Base-by-base conservation (phyloP, 1,140 invertebrate species). In the Drosophila lowei region DNA sequence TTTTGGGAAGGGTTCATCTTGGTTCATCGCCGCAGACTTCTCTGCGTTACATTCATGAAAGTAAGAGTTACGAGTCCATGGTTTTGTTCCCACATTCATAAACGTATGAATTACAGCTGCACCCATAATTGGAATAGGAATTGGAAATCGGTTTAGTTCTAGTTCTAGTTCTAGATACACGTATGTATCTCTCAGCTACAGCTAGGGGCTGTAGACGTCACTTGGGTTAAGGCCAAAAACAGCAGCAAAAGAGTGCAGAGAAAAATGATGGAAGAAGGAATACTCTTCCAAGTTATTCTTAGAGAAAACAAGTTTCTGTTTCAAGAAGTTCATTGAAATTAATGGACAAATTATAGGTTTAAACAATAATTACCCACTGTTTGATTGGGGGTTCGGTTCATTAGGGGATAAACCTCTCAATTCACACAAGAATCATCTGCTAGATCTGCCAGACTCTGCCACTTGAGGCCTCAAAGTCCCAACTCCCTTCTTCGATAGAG, bases 181-280 rank as follows among this genome's bases (percentile, higher is more conserved):
- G 59, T 44, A 63, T 67, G 59, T 44, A 66, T 64, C 67, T 56
- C 48, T 38, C 34, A 4, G 34, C 34, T 30, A 1, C 28, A 56
- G 52, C 50, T 25, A 25, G 4, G 4, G 23, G 23, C 23, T 62
- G 60, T 56, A 49, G 48, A 61, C 76, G 44, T 63, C n/a, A 68
- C 68, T 64, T 57, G 64, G 62, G 60, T 81, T 81, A 77, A 81
- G 79, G 78, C 78, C 78, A 65, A 81, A 72, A 58, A 49, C 30
- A 53, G 34, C 11, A 48, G 52, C 15, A n/a, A 13, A 21, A 43
- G 5, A 13, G 13, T 2, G 47, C 11, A 13, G 2, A 25, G 3
- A 55, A 59, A 48, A 46, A 25, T 28, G 47, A 6, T 15, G 15
- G 21, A 13, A 8, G 8, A 3, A 11, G n/a, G 8, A 67, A 73